Evolutionary conservation across 2,797 vertebrate species (phyloP), one percentile per base, ranked within the genome.

Genomic region (Triplophysa yarkandensis): DNA sequence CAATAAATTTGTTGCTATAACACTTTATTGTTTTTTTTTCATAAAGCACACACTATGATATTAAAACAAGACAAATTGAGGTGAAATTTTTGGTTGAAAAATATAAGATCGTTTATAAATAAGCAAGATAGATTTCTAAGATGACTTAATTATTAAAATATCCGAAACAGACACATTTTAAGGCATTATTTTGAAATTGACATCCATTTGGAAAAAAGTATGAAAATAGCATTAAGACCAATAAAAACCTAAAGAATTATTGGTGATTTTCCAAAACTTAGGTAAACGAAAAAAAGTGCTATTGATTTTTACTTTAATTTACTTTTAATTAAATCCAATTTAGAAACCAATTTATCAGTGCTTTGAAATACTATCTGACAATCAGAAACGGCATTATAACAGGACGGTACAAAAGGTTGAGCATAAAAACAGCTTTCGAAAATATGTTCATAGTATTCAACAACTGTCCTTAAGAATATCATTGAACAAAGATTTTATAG

Each of bases 1-100:
- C 83, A 86, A 84, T 76, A 8, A 71, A 83, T 78, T 71, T 84
- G 60, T 86, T 86, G 84, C 82, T 85, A 85, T 79, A 83, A 84
- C 83, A 85, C 79, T 83, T 77, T 81, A 78, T 78, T 69, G 72
- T 46, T 74, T 78, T 44, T 21, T 23, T 34, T n/a, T 58, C 27
- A 23, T 19, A 25, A n/a, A 61, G 16, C 21, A 61, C 21, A 21
- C 14, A 28, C 8, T 52, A 13, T 39, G 25, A 21, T 1, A 14
- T 25, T 11, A 25, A 19, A 48, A 25, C 3, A 2, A 13, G 25
- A 52, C 21, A 52, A 25, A 14, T 52, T 23, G 6, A 32, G 36
- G 32, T n/a, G n/a, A n/a, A n/a, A n/a, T n/a, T n/a, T n/a, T n/a
- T n/a, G n/a, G 4, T 43, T 43, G 17, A 27, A 14, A 76, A 58